Evolutionary conservation across 1,140 invertebrate species (phyloP).

Genomic region (Zophobas morio): DNA sequence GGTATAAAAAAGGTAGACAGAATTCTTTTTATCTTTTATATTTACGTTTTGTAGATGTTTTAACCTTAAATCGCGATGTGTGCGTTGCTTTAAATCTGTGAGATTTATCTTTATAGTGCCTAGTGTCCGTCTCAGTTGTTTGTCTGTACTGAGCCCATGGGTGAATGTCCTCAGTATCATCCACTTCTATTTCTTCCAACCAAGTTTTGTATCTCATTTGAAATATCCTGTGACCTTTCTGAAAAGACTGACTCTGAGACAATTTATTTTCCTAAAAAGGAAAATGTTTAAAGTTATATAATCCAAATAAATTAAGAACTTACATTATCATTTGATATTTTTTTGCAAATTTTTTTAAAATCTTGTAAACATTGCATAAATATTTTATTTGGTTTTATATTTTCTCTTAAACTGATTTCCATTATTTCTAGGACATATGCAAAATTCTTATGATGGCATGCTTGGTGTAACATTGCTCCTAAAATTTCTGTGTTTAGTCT

Average conservation of each 20-base stretch:
- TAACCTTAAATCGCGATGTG: conserved; percentile 59
- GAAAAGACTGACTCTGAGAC: conserved; percentile 62
- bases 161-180: conserved; percentile 71
- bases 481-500: conserved; percentile 81
- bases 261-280: conserved; percentile 60
- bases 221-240: conserved; percentile 68
- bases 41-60: conserved; percentile 57
- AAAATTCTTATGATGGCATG: conserved; percentile 73
- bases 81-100: conserved; percentile 64
- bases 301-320: conserved; percentile 46
- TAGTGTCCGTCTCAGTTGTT: conserved; percentile 53
- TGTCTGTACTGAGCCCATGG: conserved; percentile 73
- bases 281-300: conserved; percentile 17
- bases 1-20: too few species aligned
- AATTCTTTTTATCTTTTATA: conserved; percentile 8
- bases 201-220: conserved; percentile 68
- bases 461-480: conserved; percentile 77
- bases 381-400: conserved; percentile 73
- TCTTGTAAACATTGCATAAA: conserved; percentile 73
- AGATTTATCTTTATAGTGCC: conserved; percentile 59
- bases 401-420: conserved; percentile 73
- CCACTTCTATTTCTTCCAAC: conserved; percentile 70
- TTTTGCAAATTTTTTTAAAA: conserved; percentile 69
- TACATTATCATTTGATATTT: conserved; percentile 69
- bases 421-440: conserved; percentile 78